Evolutionary conservation across 1,140 invertebrate genomes (phyloP).

Genomic region (Neodiprion lecontei): DNA sequence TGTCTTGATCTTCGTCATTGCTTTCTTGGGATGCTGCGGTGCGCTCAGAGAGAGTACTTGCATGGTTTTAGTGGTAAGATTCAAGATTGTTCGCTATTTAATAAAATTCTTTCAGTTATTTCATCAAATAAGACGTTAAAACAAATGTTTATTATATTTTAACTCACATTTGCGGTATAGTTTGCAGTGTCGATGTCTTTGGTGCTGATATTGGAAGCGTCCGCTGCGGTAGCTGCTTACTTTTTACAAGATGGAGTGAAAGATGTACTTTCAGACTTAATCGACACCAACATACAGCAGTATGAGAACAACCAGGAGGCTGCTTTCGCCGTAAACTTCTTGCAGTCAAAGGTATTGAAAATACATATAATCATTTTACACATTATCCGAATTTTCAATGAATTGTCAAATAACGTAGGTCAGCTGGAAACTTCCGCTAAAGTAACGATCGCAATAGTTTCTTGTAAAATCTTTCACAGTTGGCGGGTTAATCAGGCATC

Average conservation of each 20-base stretch:
- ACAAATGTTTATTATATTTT: constrained; percentile 15
- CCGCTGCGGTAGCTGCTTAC: constrained; percentile 82
- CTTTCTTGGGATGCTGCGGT: constrained; percentile 83
- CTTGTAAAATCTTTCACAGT: too few relatives aligned
- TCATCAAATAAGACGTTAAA: neutral
- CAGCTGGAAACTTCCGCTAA: too few relatives aligned
- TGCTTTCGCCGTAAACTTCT: constrained; percentile 66
- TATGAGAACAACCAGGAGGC: constrained; percentile 64
- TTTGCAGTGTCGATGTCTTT: constrained; percentile 80
- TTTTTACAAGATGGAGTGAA: constrained; percentile 70
- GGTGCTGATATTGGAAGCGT: constrained; percentile 82
- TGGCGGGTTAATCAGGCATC: too few relatives aligned
- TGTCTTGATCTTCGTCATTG: constrained; percentile 77
- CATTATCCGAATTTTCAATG: neutral
- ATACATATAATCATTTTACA: constrained; percentile 1
- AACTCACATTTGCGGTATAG: constrained; percentile 66
- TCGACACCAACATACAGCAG: constrained; percentile 63
- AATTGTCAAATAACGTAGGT: too few relatives aligned
- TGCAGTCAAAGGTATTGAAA: constrained; percentile 69
- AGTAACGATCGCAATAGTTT: too few relatives aligned
- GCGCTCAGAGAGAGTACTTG: constrained; percentile 84
- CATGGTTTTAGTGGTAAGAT: constrained; percentile 78
- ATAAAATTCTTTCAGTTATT: constrained; percentile 9
- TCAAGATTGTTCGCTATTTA: constrained; percentile 27
- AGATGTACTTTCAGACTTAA: constrained; percentile 64